These are phyloP conservation scores for Phoxinus dragarum DNA, from an alignment of 2,797 vertebrate genomes.

Conservation along the genomic window DNA sequence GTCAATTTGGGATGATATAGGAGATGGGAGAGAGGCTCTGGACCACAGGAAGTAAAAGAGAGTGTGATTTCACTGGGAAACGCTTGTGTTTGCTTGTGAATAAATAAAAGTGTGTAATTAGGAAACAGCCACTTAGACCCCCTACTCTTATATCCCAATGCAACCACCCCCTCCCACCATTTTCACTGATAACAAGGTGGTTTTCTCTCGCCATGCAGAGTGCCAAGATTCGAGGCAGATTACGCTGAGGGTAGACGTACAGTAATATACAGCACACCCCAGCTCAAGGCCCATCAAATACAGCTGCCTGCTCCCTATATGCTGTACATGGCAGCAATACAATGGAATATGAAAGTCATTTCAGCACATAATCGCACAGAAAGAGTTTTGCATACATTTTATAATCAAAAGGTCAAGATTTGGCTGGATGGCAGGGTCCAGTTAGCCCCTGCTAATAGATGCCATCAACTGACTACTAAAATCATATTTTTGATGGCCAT, in stretches of 20 bases:
- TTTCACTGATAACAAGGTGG: slow-evolving; percentile 60
- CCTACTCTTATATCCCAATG: slow-evolving; percentile 17
- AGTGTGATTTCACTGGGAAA: slow-evolving; percentile 68
- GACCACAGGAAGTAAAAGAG: slow-evolving; percentile 84
- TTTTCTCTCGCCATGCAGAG: slow-evolving; percentile 7
- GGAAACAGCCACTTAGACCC: slow-evolving; percentile 73
- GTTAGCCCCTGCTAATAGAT: neutral
- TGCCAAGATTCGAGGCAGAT: slow-evolving; percentile 7
- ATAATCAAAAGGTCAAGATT: neutral
- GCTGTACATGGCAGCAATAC: neutral
- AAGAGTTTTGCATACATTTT: slow-evolving; percentile 7
- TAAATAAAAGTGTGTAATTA: slow-evolving; percentile 78
- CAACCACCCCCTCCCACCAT: slow-evolving; percentile 41
- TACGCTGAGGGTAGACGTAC: neutral
- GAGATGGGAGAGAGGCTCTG: slow-evolving; percentile 84
- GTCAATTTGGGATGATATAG: slow-evolving; percentile 89
- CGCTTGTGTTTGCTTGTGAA: slow-evolving; percentile 60
- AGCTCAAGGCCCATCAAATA: neutral
- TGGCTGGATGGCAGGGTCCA: neutral
- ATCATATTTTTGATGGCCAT: neutral
- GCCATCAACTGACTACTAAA: neutral
- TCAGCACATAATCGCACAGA: neutral
- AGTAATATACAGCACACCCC: neutral
- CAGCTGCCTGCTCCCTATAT: neutral
- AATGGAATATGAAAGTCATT: neutral